Conservation (phyloP, 1,140 invertebrate genomes). For the Bombus polaris region DNA sequence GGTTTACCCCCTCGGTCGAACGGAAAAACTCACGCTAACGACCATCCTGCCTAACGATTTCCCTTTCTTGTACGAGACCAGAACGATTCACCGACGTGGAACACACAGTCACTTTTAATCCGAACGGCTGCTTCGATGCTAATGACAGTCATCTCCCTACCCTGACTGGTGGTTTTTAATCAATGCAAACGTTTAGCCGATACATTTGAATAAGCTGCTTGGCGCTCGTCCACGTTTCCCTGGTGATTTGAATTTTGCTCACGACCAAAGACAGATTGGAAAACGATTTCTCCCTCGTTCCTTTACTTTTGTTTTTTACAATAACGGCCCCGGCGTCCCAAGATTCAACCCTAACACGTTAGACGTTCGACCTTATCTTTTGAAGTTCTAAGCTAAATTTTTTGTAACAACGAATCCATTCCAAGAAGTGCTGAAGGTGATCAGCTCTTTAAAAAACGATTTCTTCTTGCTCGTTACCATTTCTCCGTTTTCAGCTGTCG, state of each 20-base stretch:
- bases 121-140: slow-evolving; percentile 11
- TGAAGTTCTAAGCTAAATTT: neutral
- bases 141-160: slow-evolving; percentile 18
- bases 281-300: neutral
- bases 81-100: slow-evolving; percentile 22
- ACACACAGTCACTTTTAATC: slow-evolving; percentile 39
- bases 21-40: slow-evolving; percentile 47
- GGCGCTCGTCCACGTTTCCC: slow-evolving; percentile 7
- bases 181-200: slow-evolving; percentile 46
- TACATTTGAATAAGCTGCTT: slow-evolving; percentile 29
- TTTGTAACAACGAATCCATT: neutral
- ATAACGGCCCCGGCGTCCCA: neutral
- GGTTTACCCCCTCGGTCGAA: neutral
- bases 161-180: slow-evolving; percentile 14
- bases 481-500: neutral
- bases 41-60: slow-evolving; percentile 46
- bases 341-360: neutral
- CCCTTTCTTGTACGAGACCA: slow-evolving; percentile 38
- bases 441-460: neutral
- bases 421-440: neutral
- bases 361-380: neutral
- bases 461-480: slow-evolving; percentile 2
- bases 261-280: neutral
- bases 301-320: too few species aligned
- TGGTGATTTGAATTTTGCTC: slow-evolving; percentile 7